phyloP scores from a whole-genome alignment of 2,113 vertebrate genomes.

The Corythornis vintsioides region DNA sequence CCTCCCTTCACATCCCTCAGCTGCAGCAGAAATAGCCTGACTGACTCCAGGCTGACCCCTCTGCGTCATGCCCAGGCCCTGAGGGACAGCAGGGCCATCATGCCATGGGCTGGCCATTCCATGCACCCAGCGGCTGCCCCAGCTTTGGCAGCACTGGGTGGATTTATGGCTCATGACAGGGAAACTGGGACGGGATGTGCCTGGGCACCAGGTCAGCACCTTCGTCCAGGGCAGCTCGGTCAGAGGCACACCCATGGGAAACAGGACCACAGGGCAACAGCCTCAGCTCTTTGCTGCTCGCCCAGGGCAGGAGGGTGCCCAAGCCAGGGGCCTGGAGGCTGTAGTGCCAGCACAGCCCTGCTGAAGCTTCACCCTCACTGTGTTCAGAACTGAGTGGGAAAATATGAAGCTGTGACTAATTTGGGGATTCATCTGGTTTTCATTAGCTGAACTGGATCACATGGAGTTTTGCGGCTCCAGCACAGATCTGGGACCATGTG shows the following conservation, averaged over 20 bases:
- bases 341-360: neutral
- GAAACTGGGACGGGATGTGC: rapidly evolving
- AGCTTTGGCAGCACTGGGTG: neutral
- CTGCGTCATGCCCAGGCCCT: neutral
- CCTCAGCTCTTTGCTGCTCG: neutral
- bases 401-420: conserved; percentile 27
- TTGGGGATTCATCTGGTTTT: neutral
- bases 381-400: neutral
- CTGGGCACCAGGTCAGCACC: neutral
- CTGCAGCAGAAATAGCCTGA: neutral
- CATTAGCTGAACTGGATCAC: neutral
- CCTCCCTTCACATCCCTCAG: neutral
- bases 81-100: rapidly evolving
- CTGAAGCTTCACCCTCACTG: rapidly evolving
- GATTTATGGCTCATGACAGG: neutral
- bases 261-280: rapidly evolving
- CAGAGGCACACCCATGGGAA: neutral
- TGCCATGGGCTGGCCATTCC: neutral
- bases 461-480: neutral
- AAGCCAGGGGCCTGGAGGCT: neutral
- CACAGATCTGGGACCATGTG: neutral
- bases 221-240: rapidly evolving
- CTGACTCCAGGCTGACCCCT: neutral
- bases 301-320: neutral
- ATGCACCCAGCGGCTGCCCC: rapidly evolving